A percentile compares a stretch with the other conserved stretches of the same genome.
phyloP scores from a whole-genome alignment of 2,113 vertebrate genomes.

The Garra rufa region DNA sequence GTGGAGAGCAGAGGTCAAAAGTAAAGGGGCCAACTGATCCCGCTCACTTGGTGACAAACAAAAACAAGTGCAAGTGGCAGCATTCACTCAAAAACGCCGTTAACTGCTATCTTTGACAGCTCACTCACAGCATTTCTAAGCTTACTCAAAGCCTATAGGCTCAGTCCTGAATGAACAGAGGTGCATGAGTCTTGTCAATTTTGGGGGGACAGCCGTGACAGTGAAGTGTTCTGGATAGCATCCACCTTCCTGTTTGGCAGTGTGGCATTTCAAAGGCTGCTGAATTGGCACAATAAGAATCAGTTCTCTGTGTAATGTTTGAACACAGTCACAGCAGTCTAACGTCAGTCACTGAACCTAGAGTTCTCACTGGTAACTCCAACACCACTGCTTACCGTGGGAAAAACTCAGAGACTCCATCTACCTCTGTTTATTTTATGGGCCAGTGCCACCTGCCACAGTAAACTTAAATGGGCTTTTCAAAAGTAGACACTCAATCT shows the following conservation, averaged over 20 bases:
- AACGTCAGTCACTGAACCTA: conserved; percentile 45
- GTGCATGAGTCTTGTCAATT: conserved; percentile 19
- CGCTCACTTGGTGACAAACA: not conserved
- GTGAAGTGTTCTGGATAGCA: conserved; percentile 43
- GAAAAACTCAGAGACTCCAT: conserved; percentile 8
- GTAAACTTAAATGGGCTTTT: not conserved
- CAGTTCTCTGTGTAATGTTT: conserved; percentile 48
- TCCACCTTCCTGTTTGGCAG: conserved; percentile 48
- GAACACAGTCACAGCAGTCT: conserved; percentile 50
- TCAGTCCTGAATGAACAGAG: not conserved
- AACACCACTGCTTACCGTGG: conserved; percentile 35
- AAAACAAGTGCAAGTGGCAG: conserved; percentile 14
- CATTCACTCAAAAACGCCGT: not conserved
- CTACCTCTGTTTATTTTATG: not conserved
- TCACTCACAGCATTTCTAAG: not conserved
- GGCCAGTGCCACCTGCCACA: conserved; percentile 36
- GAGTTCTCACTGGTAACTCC: conserved; percentile 48
- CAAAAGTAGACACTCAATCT: conserved; percentile 1
- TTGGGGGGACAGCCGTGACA: conserved; percentile 2
- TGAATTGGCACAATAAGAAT: conserved; percentile 60
- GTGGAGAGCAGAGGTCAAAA: conserved; percentile 15
- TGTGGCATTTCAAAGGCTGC: conserved; percentile 57
- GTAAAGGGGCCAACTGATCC: not conserved
- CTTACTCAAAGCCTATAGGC: not conserved
- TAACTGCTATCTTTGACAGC: not conserved